phyloP scores from a whole-genome alignment of 2,888 invertebrate species.

The Frankliniella intonsa region DNA sequence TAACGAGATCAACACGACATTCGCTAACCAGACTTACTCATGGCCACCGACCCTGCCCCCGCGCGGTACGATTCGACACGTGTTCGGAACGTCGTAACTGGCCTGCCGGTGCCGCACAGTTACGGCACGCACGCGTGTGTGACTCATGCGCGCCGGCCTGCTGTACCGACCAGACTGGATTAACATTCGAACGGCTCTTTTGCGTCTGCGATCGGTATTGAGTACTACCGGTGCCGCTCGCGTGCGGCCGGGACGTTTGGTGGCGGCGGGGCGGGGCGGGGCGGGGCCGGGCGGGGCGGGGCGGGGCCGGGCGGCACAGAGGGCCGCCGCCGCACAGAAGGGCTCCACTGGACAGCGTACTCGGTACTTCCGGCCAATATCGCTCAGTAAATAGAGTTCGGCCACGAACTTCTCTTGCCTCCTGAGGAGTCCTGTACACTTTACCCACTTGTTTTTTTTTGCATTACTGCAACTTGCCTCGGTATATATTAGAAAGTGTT shows the following conservation, averaged over 20 bases:
- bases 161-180: background rate
- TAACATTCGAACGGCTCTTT: background rate
- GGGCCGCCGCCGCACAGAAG: background rate
- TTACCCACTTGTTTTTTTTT: too few relatives aligned
- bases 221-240: background rate
- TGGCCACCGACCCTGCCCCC: background rate
- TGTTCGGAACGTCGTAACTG: background rate
- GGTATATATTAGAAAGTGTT: background rate
- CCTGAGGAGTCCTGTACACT: too few relatives aligned
- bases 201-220: background rate
- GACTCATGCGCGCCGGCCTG: background rate
- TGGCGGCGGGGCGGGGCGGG: background rate
- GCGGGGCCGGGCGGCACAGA: background rate
- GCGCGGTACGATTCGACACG: too few relatives aligned
- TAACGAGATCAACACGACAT: constrained; percentile 18
- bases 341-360: background rate
- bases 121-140: too few relatives aligned
- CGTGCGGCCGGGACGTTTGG: constrained; percentile 13
- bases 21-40: constrained; percentile 15
- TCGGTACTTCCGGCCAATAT: background rate
- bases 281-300: background rate
- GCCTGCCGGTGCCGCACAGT: too few relatives aligned
- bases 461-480: too few relatives aligned
- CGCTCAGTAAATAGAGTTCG: background rate
- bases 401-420: background rate